A percentile compares a stretch with the other conserved stretches of the same genome.
These are phyloP conservation scores for Blastobasis lacticolella DNA, from an alignment of 2,888 invertebrate genomes.

Conservation along the genomic window DNA sequence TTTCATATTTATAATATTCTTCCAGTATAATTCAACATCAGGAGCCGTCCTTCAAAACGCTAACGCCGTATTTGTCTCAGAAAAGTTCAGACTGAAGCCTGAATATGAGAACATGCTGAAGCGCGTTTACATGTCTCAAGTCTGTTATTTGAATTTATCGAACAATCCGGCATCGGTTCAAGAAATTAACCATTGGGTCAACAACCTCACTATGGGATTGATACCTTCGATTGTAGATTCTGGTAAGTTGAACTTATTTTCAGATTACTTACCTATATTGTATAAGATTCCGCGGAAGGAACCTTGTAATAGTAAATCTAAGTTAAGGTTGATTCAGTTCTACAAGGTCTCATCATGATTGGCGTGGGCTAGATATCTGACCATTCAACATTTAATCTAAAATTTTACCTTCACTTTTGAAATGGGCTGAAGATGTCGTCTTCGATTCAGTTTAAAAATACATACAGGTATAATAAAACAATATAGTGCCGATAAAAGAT, in stretches of 20 bases:
- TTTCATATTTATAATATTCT: slow-evolving; percentile 8
- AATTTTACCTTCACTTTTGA: too few species aligned
- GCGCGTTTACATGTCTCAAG: slow-evolving; percentile 64
- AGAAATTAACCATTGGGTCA: slow-evolving; percentile 77
- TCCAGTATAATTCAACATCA: slow-evolving; percentile 37
- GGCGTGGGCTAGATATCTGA: too few species aligned
- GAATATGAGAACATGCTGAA: slow-evolving; percentile 56
- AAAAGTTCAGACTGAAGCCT: slow-evolving; percentile 44
- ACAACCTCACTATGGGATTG: slow-evolving; percentile 66
- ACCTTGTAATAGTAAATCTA: too few species aligned
- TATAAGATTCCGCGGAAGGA: too few species aligned
- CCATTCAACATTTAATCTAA: too few species aligned
- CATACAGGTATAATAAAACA: too few species aligned
- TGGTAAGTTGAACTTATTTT: slow-evolving; percentile 42
- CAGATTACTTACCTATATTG: not conserved
- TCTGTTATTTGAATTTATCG: slow-evolving; percentile 65
- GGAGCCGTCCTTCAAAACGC: slow-evolving; percentile 52
- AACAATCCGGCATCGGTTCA: slow-evolving; percentile 24
- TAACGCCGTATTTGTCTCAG: slow-evolving; percentile 65
- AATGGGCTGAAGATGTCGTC: too few species aligned
- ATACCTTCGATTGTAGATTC: slow-evolving; percentile 69
- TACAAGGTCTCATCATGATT: too few species aligned
- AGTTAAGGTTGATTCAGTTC: too few species aligned
- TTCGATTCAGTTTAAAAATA: too few species aligned
- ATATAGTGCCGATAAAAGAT: too few species aligned